Evolutionary conservation across 2,888 invertebrate genomes (phyloP).

Genomic region (Philereme vetulata): DNA sequence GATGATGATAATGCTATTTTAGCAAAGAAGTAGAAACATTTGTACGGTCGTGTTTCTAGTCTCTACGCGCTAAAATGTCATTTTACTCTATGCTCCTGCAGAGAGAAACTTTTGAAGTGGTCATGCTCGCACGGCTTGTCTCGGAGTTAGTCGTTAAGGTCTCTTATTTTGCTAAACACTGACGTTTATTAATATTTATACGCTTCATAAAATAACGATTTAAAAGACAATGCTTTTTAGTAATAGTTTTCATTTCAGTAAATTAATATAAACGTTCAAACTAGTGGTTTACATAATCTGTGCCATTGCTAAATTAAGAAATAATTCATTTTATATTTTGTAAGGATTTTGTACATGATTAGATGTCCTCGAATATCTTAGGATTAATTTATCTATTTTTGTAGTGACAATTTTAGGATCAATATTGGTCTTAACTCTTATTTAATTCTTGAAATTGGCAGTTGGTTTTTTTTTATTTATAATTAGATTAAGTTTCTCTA

Average conservation of each 20-base stretch:
- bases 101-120: no score
- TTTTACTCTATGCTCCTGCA: no score
- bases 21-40: no score
- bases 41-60: no score
- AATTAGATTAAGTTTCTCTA: background rate
- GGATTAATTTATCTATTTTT: slow-evolving; percentile 10
- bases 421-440: background rate
- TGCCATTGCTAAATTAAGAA: slow-evolving; percentile 58
- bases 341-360: slow-evolving; percentile 27
- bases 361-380: slow-evolving; percentile 7
- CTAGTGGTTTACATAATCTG: slow-evolving; percentile 48
- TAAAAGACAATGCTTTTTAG: background rate
- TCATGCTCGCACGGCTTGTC: no score
- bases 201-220: no score
- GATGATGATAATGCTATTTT: no score
- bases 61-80: no score
- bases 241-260: slow-evolving; percentile 12
- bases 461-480: background rate
- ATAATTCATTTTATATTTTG: slow-evolving; percentile 30
- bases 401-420: background rate
- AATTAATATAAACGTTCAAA: slow-evolving; percentile 32
- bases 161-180: no score
- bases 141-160: no score
- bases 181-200: no score
- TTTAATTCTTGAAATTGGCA: background rate